phyloP scores from a whole-genome alignment of 1,140 invertebrate genomes.

The Ceratosolen solmsi region DNA sequence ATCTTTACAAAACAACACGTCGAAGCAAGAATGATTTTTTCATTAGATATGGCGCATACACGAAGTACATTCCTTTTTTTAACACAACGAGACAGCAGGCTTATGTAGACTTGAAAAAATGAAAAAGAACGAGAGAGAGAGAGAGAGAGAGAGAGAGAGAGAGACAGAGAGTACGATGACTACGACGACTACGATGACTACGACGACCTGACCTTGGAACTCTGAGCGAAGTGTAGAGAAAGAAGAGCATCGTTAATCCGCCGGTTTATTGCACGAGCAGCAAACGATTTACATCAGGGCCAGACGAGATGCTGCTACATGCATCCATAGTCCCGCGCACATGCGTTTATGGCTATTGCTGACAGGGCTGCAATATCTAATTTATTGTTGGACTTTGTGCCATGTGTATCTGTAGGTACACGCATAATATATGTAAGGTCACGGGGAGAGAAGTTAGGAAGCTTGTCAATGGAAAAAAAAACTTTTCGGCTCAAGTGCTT shows the following conservation, averaged over 20 bases:
- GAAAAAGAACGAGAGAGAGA: background rate
- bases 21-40: constrained; percentile 1
- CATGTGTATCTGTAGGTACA: background rate
- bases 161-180: background rate
- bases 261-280: constrained; percentile 23
- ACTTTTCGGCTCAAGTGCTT: background rate
- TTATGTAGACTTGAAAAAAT: too few species aligned
- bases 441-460: background rate
- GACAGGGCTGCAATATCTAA: constrained; percentile 41
- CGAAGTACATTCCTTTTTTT: too few species aligned
- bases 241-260: constrained; percentile 41
- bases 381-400: constrained; percentile 28
- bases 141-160: background rate
- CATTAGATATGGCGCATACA: background rate
- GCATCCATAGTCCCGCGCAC: background rate
- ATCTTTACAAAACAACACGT: constrained; percentile 1
- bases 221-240: constrained; percentile 15
- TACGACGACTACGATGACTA: background rate
- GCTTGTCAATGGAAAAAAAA: background rate
- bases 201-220: constrained; percentile 27
- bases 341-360: constrained; percentile 22
- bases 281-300: constrained; percentile 39
- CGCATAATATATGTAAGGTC: constrained; percentile 14
- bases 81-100: too few species aligned
- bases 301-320: background rate